Evolutionary conservation across 1,140 invertebrate genomes (phyloP).

Genomic region (Penaeus japonicus): DNA sequence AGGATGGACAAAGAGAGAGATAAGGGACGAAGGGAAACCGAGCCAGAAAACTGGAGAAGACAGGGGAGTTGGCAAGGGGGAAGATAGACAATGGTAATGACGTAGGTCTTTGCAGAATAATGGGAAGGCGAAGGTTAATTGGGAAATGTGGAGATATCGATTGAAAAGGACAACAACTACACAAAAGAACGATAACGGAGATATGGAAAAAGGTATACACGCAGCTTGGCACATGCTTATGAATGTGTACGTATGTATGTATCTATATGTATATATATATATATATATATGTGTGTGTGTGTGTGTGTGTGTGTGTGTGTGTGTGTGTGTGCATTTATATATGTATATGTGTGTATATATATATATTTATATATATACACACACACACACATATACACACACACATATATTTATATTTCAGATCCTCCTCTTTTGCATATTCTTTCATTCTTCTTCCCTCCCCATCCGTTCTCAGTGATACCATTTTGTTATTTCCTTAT

Average conservation of each 20-base stretch:
- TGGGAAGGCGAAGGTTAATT: not conserved
- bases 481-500: no score
- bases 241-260: not conserved
- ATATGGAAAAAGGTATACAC: no score
- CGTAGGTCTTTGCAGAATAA: no score
- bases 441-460: no score
- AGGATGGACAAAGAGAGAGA: not conserved
- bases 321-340: not conserved
- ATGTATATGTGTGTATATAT: no score
- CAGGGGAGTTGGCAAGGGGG: not conserved
- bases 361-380: no score
- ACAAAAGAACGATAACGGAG: no score
- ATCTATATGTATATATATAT: not conserved
- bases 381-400: no score
- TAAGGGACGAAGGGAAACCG: not conserved
- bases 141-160: not conserved
- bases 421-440: no score
- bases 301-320: not conserved
- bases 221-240: no score
- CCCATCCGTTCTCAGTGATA: no score
- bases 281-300: not conserved
- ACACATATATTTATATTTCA: no score
- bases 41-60: not conserved
- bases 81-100: not conserved
- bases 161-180: not conserved